A percentile compares a stretch with the other conserved stretches of the same genome.
Evolutionary conservation across 2,888 invertebrate genomes (phyloP).

Genomic region (Agrenia bidenticulata): DNA sequence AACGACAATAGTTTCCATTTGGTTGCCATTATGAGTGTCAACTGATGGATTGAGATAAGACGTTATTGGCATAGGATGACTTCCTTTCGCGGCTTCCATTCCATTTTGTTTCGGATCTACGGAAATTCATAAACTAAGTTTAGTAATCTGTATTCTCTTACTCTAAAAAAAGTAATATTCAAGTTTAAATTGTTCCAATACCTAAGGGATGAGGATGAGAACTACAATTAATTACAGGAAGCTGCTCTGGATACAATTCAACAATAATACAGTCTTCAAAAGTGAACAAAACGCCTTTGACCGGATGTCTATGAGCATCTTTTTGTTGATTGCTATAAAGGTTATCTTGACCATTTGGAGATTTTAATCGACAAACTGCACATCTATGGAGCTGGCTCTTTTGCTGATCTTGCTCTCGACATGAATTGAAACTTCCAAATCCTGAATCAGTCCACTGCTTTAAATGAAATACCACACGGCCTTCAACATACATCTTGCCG

Average conservation of each 20-base stretch:
- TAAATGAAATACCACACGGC: conserved; percentile 40
- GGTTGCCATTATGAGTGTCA: not conserved
- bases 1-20: no score
- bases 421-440: conserved; percentile 15
- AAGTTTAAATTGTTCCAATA: not conserved
- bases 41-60: not conserved
- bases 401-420: conserved; percentile 19
- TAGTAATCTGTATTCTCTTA: not conserved
- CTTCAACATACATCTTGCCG: conserved; percentile 46
- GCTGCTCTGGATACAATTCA: conserved; percentile 38
- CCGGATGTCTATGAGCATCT: conserved; percentile 41
- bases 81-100: not conserved
- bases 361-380: conserved; percentile 33
- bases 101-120: not conserved
- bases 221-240: no score
- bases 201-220: not conserved
- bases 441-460: conserved; percentile 34
- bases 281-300: conserved; percentile 40
- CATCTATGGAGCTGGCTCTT: conserved; percentile 25
- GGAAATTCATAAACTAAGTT: not conserved
- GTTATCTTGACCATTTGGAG: not conserved
- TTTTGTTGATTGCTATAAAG: conserved; percentile 17
- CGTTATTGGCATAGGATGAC: not conserved
- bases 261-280: conserved; percentile 46
- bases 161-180: no score